Percentiles rank a stretch among this genome's conserved stretches.
Evolutionary conservation across 1,140 invertebrate species (phyloP).

Genomic region (Drosophila sucinea): DNA sequence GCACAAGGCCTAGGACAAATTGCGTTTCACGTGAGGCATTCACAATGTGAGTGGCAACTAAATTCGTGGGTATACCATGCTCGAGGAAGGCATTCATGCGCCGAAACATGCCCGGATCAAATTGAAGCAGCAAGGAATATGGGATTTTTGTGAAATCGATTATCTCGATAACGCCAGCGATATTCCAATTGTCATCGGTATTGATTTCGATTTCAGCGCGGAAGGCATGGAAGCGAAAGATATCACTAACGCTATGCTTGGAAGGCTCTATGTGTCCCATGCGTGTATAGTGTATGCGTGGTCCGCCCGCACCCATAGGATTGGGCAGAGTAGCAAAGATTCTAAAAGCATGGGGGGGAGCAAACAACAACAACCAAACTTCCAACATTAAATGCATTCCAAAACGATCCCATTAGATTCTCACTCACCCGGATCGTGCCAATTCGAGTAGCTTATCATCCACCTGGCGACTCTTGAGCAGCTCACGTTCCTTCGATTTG

Average conservation of each 20-base stretch:
- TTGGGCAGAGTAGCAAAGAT: conserved; percentile 82
- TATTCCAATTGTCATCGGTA: conserved; percentile 83
- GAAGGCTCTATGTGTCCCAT: conserved; percentile 84
- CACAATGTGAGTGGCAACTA: conserved; percentile 84
- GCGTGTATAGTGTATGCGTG: conserved; percentile 84
- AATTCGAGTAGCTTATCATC: conserved; percentile 73
- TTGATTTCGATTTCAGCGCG: conserved; percentile 83
- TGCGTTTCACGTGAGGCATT: conserved; percentile 83
- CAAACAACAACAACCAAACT: background rate
- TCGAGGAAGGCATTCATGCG: conserved; percentile 83
- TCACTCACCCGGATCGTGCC: conserved; percentile 62
- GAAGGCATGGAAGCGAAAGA: conserved; percentile 83
- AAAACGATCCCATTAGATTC: background rate
- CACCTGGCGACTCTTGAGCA: conserved; percentile 58
- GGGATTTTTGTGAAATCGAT: conserved; percentile 84
- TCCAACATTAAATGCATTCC: background rate
- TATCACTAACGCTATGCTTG: conserved; percentile 81
- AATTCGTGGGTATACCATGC: conserved; percentile 84
- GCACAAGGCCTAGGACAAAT: conserved; percentile 65
- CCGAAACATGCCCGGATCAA: conserved; percentile 83
- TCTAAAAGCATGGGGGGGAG: conserved; percentile 27
- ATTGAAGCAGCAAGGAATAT: conserved; percentile 84
- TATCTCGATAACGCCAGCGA: conserved; percentile 83
- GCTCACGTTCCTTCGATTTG: conserved; percentile 64
- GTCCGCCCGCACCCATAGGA: conserved; percentile 83